These are phyloP conservation scores for Callocephalon fimbriatum DNA, from an alignment of 2,113 vertebrate species.

Conservation along the genomic window DNA sequence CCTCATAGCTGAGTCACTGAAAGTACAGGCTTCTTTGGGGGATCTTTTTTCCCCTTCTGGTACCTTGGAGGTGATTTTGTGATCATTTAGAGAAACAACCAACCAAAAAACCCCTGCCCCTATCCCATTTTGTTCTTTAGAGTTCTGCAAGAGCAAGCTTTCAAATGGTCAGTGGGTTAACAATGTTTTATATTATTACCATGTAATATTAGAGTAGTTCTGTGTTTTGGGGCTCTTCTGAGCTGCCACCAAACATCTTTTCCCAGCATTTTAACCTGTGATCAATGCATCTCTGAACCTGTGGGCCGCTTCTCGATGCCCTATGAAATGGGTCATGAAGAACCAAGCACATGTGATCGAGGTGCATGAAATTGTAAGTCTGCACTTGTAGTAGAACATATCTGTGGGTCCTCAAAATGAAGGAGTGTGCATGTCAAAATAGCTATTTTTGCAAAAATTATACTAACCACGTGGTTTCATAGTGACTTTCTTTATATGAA, in stretches of 20 bases:
- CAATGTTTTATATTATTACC: neutral
- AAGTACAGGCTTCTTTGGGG: neutral
- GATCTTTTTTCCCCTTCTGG: neutral
- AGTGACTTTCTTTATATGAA: neutral
- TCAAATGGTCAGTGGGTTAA: neutral
- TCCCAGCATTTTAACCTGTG: neutral
- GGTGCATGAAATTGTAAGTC: neutral
- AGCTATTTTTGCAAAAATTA: neutral
- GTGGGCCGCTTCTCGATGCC: neutral
- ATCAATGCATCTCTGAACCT: neutral
- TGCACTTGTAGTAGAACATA: neutral
- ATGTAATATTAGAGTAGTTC: neutral
- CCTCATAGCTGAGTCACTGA: neutral
- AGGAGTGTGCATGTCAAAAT: neutral
- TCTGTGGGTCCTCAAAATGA: neutral
- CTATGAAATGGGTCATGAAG: neutral
- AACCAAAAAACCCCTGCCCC: accelerated
- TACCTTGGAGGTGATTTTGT: neutral
- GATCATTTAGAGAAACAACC: neutral
- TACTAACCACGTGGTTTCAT: neutral
- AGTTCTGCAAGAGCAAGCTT: neutral
- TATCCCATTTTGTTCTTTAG: neutral
- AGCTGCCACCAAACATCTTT: neutral
- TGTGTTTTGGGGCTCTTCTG: neutral
- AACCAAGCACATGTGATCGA: neutral